Conservation (phyloP, 1,140 invertebrate species). For the Macrobrachium nipponense region DNA sequence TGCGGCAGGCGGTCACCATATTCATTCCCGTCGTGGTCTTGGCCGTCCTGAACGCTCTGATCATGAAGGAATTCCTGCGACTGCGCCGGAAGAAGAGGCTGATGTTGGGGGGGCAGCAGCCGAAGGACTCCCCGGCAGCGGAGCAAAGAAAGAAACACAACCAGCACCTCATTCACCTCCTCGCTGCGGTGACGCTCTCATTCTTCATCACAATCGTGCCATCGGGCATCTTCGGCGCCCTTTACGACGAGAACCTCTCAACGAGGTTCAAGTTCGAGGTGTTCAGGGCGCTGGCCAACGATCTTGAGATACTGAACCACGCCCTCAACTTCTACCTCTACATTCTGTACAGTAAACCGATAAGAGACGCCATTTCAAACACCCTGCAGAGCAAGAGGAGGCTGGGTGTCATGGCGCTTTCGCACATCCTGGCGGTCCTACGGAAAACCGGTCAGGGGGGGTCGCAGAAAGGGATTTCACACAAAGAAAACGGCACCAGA, state of each 20-base stretch:
- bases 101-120: not conserved
- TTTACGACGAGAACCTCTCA: slow-evolving; percentile 64
- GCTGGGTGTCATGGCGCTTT: not conserved
- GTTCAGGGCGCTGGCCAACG: slow-evolving; percentile 66
- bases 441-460: not conserved
- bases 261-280: slow-evolving; percentile 65
- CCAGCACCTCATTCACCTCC: slow-evolving; percentile 64
- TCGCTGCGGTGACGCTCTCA: slow-evolving; percentile 65
- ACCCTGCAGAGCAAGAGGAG: not conserved
- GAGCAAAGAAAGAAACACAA: slow-evolving; percentile 64
- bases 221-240: slow-evolving; percentile 64
- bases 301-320: slow-evolving; percentile 66
- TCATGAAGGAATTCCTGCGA: slow-evolving; percentile 57
- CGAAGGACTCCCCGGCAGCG: not conserved
- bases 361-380: slow-evolving; percentile 11
- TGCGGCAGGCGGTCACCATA: slow-evolving; percentile 65
- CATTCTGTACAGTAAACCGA: slow-evolving; percentile 64
- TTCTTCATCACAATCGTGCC: slow-evolving; percentile 66
- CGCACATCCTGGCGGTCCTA: not conserved
- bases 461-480: too few species aligned
- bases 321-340: slow-evolving; percentile 67
- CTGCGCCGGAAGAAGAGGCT: slow-evolving; percentile 13
- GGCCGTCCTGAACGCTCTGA: slow-evolving; percentile 64
- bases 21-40: slow-evolving; percentile 65
- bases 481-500: too few species aligned